Evolutionary conservation across 2,797 vertebrate species (phyloP).

Genomic region (Liparis tanakae): DNA sequence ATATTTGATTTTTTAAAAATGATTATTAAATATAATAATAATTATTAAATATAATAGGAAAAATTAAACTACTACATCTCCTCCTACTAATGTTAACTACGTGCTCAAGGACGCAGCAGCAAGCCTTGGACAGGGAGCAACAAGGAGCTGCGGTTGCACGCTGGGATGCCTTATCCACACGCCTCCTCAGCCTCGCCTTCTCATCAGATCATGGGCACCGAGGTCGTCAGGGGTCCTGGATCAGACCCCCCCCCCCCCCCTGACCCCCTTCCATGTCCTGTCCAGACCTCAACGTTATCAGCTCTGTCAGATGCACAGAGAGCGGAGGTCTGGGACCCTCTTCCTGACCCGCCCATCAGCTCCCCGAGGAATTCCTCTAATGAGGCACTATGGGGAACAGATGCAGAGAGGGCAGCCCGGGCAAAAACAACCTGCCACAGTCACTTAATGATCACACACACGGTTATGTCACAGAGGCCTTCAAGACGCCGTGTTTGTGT

Average conservation of each 20-base stretch:
- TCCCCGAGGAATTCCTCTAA: constrained; percentile 78
- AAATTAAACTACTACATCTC: neutral
- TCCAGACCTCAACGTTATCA: constrained; percentile 75
- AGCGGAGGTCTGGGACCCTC: constrained; percentile 67
- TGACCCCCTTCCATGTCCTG: constrained; percentile 29
- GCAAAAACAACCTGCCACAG: constrained; percentile 80
- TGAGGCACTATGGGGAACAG: constrained; percentile 80
- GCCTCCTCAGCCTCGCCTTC: constrained; percentile 29
- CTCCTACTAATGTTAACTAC: neutral
- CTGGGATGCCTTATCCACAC: constrained; percentile 33
- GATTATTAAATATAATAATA: neutral
- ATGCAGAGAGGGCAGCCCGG: constrained; percentile 70
- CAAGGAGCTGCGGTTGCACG: constrained; percentile 24
- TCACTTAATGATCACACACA: constrained; percentile 73
- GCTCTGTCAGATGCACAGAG: constrained; percentile 79
- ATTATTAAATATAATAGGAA: neutral
- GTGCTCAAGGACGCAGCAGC: neutral
- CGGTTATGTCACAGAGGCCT: constrained; percentile 78
- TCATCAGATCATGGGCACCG: constrained; percentile 55
- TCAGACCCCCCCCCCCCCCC: constrained; percentile 11
- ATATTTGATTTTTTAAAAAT: too few relatives aligned
- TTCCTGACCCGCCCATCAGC: constrained; percentile 73
- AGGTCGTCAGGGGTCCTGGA: constrained; percentile 69
- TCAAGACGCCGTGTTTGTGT: constrained; percentile 69
- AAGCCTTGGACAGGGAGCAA: constrained; percentile 15